Evolutionary conservation across 2,888 invertebrate species (phyloP), one percentile per base, ranked within the genome.

Genomic region (Cyrtodaria siliqua): DNA sequence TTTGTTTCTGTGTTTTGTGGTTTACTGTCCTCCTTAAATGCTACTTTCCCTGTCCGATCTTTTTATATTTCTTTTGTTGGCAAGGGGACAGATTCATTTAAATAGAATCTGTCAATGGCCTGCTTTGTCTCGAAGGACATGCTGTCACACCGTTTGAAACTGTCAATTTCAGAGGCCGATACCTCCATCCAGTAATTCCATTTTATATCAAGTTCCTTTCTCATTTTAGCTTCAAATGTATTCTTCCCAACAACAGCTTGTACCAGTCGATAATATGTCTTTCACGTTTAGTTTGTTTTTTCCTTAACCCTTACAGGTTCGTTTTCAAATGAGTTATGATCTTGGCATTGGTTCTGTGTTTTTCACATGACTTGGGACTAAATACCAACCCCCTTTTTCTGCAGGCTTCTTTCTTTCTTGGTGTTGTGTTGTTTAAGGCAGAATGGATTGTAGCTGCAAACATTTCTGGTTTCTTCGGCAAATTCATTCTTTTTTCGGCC

Each of bases 341-440:
- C 47, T 4, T 47, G 20, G 47, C 47, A 47, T 16, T 6, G 6
- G 18, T 47, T 47, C 20, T 20, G 20, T 47, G 47, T 47, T 47
- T 47, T 47, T 47, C 47, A 47, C 6, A 20, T 47, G 47, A 9
- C 6, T 47, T 4, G n/a, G 47, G 47, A 20, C 33, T 55, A 38
- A 55, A 55, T 14, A 33, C 33, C 26, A 55, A 29, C 14, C 55
- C 55, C 26, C 26, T 55, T 55, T 55, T 55, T 14, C 55, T 23
- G 33, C 55, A 55, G 29, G 55, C 55, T 26, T 55, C 55, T 27
- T 55, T 55, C 24, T 55, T 55, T 14, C 29, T 29, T 33, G 55
- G 55, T 14, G 12, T 55, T n/a, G 55, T 55, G 55, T 55, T 55
- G 55, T 55, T 33, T 55, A 55, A 55, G 26, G 55, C 55, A 26